Conservation (phyloP, 2,888 invertebrate species). For the Pollenia labialis region DNA sequence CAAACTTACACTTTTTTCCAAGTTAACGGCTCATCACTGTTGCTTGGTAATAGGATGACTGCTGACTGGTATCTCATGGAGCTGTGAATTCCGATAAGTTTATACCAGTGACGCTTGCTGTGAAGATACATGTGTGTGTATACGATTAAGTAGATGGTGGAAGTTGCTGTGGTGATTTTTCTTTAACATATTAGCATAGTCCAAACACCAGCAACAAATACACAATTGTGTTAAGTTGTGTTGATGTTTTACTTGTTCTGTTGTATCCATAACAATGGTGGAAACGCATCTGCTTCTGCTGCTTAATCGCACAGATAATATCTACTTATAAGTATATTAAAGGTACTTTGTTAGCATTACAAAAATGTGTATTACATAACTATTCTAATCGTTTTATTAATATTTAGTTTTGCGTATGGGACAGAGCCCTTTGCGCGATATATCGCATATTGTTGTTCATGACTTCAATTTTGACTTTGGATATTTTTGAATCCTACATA, state of each 20-base stretch:
- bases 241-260: background rate
- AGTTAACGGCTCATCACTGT: slow-evolving; percentile 56
- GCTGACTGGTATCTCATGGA: slow-evolving; percentile 70
- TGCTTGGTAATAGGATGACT: slow-evolving; percentile 29
- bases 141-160: background rate
- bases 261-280: slow-evolving; percentile 19
- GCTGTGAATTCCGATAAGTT: slow-evolving; percentile 72
- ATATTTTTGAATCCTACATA: too few species aligned
- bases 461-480: too few species aligned
- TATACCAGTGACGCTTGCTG: background rate
- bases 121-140: background rate
- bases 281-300: slow-evolving; percentile 74
- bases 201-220: slow-evolving; percentile 52
- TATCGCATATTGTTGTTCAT: too few species aligned
- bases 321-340: slow-evolving; percentile 14
- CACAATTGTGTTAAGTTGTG: background rate
- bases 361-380: too few species aligned
- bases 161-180: slow-evolving; percentile 40
- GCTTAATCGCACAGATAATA: slow-evolving; percentile 76
- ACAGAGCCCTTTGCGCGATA: too few species aligned
- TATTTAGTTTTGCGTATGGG: too few species aligned
- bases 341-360: too few species aligned
- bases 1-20: slow-evolving; percentile 42
- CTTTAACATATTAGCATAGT: slow-evolving; percentile 73
- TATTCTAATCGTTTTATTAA: too few species aligned